Base-by-base conservation (phyloP, 2,113 vertebrate genomes). In the Actenoides hombroni region DNA sequence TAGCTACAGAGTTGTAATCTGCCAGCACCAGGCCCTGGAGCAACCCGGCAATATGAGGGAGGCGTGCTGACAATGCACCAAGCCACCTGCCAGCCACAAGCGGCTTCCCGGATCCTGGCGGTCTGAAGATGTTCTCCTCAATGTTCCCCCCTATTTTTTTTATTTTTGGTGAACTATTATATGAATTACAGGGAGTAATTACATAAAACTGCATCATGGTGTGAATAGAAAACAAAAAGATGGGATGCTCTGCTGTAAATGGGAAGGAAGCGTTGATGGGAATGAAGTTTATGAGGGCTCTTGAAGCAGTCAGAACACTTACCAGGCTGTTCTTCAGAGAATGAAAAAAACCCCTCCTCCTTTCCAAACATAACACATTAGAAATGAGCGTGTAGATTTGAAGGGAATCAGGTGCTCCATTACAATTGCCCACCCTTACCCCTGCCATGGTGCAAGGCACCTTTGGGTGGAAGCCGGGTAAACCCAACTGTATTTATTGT, bases 1-100 rank as follows among this genome's bases (percentile, higher is more conserved):
- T 97, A 97, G 98, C 98, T 98, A 98, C 98, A 97, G 98, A 93
- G 97, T 97, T 98, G 98, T 98, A 97, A 99, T 98, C 98, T 98
- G 98, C 98, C 98, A 98, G 98, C 92, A 91, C 91, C 83, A 81
- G 97, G 98, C 98, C 97, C 98, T 97, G 98, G 92, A 98, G 98
- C 98, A 98, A 98, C 97, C 97, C 80, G 96, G 97, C 97, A 91
- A 97, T 61, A 97, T 95, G 96, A 98, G 98, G 98, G 69, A 98
- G 98, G 91, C 95, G 63, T 0, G 20, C 94, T 89, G 89, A 89
- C 95, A 54, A 8, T 9, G 40, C 90, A 80, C 19, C 7, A 23
- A 92, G 83, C 74, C 92, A 92, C 94, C 93, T 51, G 92, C 94
- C 89, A 74, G 87, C 71, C 31, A 2, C 15, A 69, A 48, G 8